A percentile compares a stretch with the other conserved stretches of the same genome.
Evolutionary conservation across 2,888 invertebrate genomes (phyloP).

Genomic region (Lepetodrilus schrolli): DNA sequence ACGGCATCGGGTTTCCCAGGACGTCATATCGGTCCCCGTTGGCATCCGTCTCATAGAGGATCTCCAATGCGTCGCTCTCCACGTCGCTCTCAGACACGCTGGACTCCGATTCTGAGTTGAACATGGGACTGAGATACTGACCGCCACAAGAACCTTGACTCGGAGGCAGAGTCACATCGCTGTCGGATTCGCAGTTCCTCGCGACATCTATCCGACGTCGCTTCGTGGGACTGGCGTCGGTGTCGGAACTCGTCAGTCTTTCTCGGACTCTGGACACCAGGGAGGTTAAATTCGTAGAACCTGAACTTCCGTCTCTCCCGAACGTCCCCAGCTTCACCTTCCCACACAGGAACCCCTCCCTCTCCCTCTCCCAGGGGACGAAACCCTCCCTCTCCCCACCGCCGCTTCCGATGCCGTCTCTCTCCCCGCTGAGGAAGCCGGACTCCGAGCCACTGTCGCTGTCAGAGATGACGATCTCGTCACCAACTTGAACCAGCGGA

Average conservation of each 20-base stretch:
- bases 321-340: not conserved
- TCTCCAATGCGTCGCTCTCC: conserved; percentile 5
- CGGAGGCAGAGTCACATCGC: conserved; percentile 9
- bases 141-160: conserved; percentile 7
- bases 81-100: not conserved
- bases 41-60: conserved; percentile 22
- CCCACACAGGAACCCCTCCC: no score
- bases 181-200: conserved; percentile 15
- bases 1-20: not conserved
- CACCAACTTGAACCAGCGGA: not conserved
- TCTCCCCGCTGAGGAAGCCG: conserved; percentile 11
- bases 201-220: not conserved
- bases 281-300: not conserved
- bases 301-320: not conserved
- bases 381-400: no score
- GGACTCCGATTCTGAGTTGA: not conserved
- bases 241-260: not conserved
- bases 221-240: not conserved
- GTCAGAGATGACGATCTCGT: not conserved
- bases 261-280: not conserved
- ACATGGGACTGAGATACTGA: not conserved
- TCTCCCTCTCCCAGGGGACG: no score
- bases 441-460: conserved; percentile 7
- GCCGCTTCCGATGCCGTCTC: not conserved
- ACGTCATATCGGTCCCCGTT: conserved; percentile 2